Base-by-base conservation (phyloP, 2,888 invertebrate genomes). In the Lymantria monacha region DNA sequence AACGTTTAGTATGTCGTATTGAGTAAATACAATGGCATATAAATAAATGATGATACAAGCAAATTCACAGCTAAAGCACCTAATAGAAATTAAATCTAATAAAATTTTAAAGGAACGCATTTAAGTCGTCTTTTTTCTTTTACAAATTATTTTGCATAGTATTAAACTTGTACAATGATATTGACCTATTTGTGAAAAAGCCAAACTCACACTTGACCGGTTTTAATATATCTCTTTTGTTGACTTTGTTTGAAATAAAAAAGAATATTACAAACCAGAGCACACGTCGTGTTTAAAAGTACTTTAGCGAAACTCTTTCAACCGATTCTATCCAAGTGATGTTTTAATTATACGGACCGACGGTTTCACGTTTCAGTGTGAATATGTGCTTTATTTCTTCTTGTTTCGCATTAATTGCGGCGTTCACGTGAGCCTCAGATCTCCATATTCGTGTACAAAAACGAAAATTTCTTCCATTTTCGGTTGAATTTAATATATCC, bases 331-430 rank as follows among this genome's bases (percentile, higher is more conserved):
- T 67, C 60, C 59, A 66, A 70, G 71, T 76, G 78, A 79, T 82
- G 81, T 81, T 81, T 82, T 83, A 82, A 84, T 83, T 81, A 82
- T 69, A 75, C 82, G 79, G 66, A 51, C 68, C 70, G 72, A 62
- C 66, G 72, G 72, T 59, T 74, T 71, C 74, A 72, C 72, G 76
- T 75, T 74, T 74, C 69, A 57, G 68, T 66, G 72, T 72, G 71
- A 73, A 76, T 76, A 71, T 76, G 72, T 74, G 67, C 78, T 81
- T 79, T 83, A 81, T 82, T 82, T 81, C 79, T 72, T 66, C 76
- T 76, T 84, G 82, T 83, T 81, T 80, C 72, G 73, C 81, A 83
- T 81, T 83, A 83, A 84, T 85, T 85, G 83, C 78, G 58, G 68
- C 68, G 67, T 69, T 71, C 70, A 69, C 68, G 70, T 69, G 63